Evolutionary conservation across 2,113 vertebrate genomes (phyloP), one percentile per base, ranked within the genome.

Genomic region (Lagopus muta): DNA sequence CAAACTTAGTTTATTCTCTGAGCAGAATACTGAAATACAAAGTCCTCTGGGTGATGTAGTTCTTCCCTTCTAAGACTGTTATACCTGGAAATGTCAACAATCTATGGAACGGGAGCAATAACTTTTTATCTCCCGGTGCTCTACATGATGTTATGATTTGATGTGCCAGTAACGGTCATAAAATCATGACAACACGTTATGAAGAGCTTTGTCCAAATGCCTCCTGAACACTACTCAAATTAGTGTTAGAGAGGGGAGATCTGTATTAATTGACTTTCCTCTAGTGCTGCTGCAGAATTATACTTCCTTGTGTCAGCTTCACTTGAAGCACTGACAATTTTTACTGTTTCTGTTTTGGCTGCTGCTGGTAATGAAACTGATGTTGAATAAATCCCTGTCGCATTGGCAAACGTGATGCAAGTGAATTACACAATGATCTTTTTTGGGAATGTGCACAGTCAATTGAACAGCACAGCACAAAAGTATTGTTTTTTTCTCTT

Each of bases 341-440:
- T 7, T 45, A 9, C 18, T 90, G 5, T 47, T 87, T 30, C n/a
- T 85, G 28, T 45, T n/a, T 74, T 27, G 47, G 40, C 25, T 75
- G 57, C 27, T 89, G 27, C 25, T 73, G 79, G 43, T 13, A 47
- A 7, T 55, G 34, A 57, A 69, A 50, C 24, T 24, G 54, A 60
- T 64, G 34, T 10, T 20, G 4, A 13, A 54, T 10, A 62, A 72
- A 42, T 34, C 13, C 8, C 7, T 55, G 19, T 50, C 82, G 8
- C 19, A 22, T 52, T 55, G 89, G 27, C 8, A 47, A 71, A 55
- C 27, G 74, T 55, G 28, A 34, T 55, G 21, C n/a, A n/a, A 13
- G 13, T 0, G 0, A 75, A 2, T 34, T 81, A 38, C 4, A 19
- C 15, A 86, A 61, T 11, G 86, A 45, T 11, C 38, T 3, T 0